Percentiles rank a stretch among this genome's conserved stretches.
Conservation (phyloP, 2,888 invertebrate species). For the Thereva unica region DNA sequence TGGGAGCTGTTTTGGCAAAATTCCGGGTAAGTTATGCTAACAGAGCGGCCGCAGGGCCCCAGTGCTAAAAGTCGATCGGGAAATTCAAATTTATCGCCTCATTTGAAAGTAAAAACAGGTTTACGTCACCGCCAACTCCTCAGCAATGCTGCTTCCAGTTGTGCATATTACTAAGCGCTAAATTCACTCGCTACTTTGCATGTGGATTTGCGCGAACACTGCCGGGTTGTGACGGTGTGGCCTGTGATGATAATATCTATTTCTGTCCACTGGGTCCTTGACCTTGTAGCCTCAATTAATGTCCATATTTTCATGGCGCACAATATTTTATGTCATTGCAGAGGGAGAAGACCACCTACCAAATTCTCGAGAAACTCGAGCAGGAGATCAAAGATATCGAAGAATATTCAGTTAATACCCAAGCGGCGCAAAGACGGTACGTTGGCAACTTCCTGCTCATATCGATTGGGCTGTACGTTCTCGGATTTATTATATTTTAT, state of each 20-base stretch:
- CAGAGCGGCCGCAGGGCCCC: slow-evolving; percentile 11
- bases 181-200: no score
- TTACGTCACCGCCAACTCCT: no score
- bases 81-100: no score
- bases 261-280: neutral
- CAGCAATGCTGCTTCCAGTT: no score
- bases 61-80: no score
- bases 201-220: no score
- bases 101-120: no score
- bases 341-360: slow-evolving; percentile 61
- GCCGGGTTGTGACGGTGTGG: no score
- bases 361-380: slow-evolving; percentile 72
- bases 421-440: slow-evolving; percentile 78
- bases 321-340: slow-evolving; percentile 47
- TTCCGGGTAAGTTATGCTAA: slow-evolving; percentile 65
- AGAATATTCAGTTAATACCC: slow-evolving; percentile 76
- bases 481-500: slow-evolving; percentile 75
- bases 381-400: slow-evolving; percentile 80
- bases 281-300: neutral
- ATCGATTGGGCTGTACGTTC: slow-evolving; percentile 71
- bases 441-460: slow-evolving; percentile 76
- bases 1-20: slow-evolving; percentile 70
- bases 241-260: no score
- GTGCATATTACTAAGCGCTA: no score
- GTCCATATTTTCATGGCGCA: no score